These are phyloP conservation scores for Percopsis omiscomaycus DNA, from an alignment of 2,797 vertebrate species.

Conservation along the genomic window DNA sequence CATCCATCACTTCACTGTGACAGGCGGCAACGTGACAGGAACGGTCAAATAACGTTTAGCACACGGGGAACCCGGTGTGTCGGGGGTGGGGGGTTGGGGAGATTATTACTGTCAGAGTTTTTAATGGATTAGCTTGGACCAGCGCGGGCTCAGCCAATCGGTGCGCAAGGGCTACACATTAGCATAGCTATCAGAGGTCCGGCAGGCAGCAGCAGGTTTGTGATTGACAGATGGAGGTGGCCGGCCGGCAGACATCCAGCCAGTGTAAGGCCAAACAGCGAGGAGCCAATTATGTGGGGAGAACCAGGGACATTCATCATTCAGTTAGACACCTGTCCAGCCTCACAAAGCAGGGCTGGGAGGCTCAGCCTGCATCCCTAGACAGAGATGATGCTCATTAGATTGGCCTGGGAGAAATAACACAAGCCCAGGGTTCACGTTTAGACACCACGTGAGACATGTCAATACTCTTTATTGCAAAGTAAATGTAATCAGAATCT, in stretches of 20 bases:
- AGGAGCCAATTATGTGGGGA: slow-evolving; percentile 74
- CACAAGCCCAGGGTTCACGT: slow-evolving; percentile 48
- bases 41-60: slow-evolving; percentile 81
- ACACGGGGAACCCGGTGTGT: slow-evolving; percentile 69
- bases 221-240: slow-evolving; percentile 78
- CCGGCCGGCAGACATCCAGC: slow-evolving; percentile 67
- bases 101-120: slow-evolving; percentile 77
- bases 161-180: slow-evolving; percentile 51
- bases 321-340: slow-evolving; percentile 77
- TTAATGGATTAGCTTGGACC: slow-evolving; percentile 78
- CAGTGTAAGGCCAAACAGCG: slow-evolving; percentile 65
- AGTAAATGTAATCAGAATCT: too few relatives aligned
- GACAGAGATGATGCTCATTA: slow-evolving; percentile 71
- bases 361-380: slow-evolving; percentile 47
- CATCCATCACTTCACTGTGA: slow-evolving; percentile 73
- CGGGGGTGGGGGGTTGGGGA: slow-evolving; percentile 22
- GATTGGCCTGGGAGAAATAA: slow-evolving; percentile 61
- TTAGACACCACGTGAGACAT: slow-evolving; percentile 18
- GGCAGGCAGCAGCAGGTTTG: slow-evolving; percentile 65
- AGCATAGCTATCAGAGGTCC: slow-evolving; percentile 78
- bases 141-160: slow-evolving; percentile 65
- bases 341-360: slow-evolving; percentile 61
- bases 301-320: slow-evolving; percentile 79
- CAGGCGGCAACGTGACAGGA: slow-evolving; percentile 71
- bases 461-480: neutral